Percentiles rank a stretch among this genome's conserved stretches.
Conservation (phyloP, 2,888 invertebrate genomes). For the Tipula unca region DNA sequence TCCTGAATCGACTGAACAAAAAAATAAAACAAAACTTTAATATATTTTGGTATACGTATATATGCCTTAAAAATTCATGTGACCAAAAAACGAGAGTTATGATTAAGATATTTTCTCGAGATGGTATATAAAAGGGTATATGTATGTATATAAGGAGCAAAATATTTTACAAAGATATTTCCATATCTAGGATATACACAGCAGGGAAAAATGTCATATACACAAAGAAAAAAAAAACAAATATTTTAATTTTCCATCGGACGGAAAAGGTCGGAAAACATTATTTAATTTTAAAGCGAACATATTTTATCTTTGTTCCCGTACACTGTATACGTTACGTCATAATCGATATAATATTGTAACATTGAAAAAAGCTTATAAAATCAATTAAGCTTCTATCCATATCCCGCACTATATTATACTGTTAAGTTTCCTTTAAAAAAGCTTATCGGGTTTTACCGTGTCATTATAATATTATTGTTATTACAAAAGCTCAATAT, state of each 20-base stretch:
- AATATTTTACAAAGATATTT: background rate
- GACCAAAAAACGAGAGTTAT: background rate
- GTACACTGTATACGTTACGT: background rate
- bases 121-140: background rate
- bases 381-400: too few species aligned
- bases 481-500: background rate
- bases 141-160: background rate
- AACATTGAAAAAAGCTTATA: background rate
- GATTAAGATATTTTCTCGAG: background rate
- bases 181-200: background rate
- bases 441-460: background rate
- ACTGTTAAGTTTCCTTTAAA: too few species aligned
- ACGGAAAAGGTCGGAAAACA: background rate
- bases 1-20: background rate
- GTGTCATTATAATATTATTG: background rate
- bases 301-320: background rate
- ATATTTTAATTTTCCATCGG: background rate
- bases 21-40: background rate
- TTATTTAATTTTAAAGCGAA: background rate
- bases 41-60: background rate
- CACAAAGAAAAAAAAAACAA: background rate
- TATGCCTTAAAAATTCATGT: conserved; percentile 3
- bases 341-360: background rate
- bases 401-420: too few species aligned
- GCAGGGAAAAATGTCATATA: too few species aligned